Evolutionary conservation across 2,113 vertebrate species (phyloP), one percentile per base, ranked within the genome.

Genomic region (Psammodynastes pulverulentus): DNA sequence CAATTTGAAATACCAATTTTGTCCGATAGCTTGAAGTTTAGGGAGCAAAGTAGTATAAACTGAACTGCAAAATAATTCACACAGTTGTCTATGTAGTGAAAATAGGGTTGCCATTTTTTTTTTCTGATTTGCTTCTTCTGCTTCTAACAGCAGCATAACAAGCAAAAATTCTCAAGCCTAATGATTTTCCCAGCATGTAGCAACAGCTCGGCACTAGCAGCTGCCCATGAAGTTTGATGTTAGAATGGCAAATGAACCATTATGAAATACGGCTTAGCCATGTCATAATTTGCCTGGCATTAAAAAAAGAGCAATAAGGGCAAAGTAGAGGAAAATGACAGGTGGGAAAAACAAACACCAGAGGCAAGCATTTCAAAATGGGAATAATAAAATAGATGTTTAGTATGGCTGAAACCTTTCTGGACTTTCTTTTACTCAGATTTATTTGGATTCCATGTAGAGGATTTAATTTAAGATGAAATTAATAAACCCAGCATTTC

Each of bases 1-100:
- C 23, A 26, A 51, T 89, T 34, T 54, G 39, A 91, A 92, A 88
- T 89, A 79, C 29, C 79, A 89, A 34, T 58, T 89, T 89, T 62
- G 51, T 85, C 88, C 89, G 45, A 62, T 88, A 49, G n/a, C 8
- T 43, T 48, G 43, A 46, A 49, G 56, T 92, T 89, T 86, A 43
- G 52, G 9, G 7, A 86, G 9, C 12, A 9, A 34, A 86, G 29
- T 67, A 58, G 49, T 58, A 89, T 86, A 89, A 89, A 89, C 52
- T 29, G n/a, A 92, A 24, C 19, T 48, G 53, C 52, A 85, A 29
- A 52, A 58, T 23, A 62, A 87, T 84, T 62, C 45, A 51, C 54
- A 62, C 39, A 48, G 85, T 51, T 89, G 52, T 62, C 45, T 85
- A 49, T 51, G 6, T 43, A 86, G 21, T 86, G 52, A 84, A 89